Evolutionary conservation across 2,797 vertebrate genomes (phyloP), one percentile per base, ranked within the genome.

Genomic region (Cirrhinus molitorella): DNA sequence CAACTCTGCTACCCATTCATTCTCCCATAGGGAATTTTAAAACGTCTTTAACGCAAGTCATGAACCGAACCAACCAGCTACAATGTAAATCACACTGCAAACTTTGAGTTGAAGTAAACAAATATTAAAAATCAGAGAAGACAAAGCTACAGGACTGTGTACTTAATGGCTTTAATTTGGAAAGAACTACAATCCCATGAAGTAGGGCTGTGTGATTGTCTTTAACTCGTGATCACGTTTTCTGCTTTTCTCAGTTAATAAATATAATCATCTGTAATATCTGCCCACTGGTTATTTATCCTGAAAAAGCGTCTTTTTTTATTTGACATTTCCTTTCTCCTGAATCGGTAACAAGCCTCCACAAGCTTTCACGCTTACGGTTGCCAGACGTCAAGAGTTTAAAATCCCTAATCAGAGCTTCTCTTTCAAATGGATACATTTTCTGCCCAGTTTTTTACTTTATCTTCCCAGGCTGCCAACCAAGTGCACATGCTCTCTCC

Each of bases 401-500:
- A 71, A 47, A 47, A 47, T 25, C 43, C 43, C 23, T 25, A 47
- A 71, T 40, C 65, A 72, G 19, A 53, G 70, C 70, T 51, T 53
- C 19, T 21, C 28, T 51, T 16, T 34, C 34, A 51, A 72, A 71
- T 17, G 14, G 16, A 19, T 71, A 37, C 63, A 37, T 66, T 67
- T 67, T n/a, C 34, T 40, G 5, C 45, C 25, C 25, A 3, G 16
- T 28, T 4, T 71, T 70, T 47, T 25, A 70, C n/a, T 40, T 70
- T 23, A 68, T 25, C 40, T 71, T 47, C 12, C 17, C 25, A 71
- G 19, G 16, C 45, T 49, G 23, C 45, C 45, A 72, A 72, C 45
- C 25, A 31, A 21, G 17, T 0, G 1, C 9, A 72, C 59, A 63
- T 63, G 14, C 59, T 63, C 59, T 31, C 25, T 63, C 59, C 14